Evolutionary conservation across 2,113 vertebrate genomes (phyloP), one percentile per base, ranked within the genome.

Genomic region (Cariama cristata): DNA sequence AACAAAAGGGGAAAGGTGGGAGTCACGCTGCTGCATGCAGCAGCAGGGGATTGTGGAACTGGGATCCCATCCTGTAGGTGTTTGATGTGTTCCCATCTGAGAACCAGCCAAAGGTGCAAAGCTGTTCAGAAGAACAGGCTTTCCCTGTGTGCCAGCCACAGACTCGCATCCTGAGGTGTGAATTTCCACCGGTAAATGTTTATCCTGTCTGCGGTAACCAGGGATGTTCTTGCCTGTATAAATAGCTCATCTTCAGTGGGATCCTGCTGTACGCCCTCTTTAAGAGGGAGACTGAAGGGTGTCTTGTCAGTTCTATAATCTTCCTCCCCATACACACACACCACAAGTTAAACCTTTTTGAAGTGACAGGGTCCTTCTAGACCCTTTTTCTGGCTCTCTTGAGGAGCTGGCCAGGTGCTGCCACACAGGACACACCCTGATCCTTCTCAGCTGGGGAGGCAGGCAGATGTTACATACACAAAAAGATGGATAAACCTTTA

Each of bases 1-100:
- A 73, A 3, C 21, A 98, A 98, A 76, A 97, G 96, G 52, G 26
- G 84, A 52, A 98, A 98, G 98, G 98, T 98, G 55, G 89, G 93
- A 74, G 86, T 50, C 6, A 1, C 1, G 0, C 23, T 4, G 6
- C 30, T 2, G 4, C 0, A 0, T 9, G 67, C 40, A 13, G 52
- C 75, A 64, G 22, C 18, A 66, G 40, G 20, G 55, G 58, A 68
- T 4, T 1, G 0, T 14, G 80, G 80, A 77, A 45, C 60, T 7
- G 72, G 23, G 32, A 69, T 88, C 63, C 55, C 58, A 6, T 7
- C 68, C 56, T 0, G 64, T 58, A 52, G 72, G 42, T 59, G 83
- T 67, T 49, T 28, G 63, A n/a, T 74, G 67, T 86, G 2, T 90
- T 94, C 53, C 63, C 63, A 67, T 55, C 85, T 33, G 40, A 79